Percentiles rank a stretch among this genome's conserved stretches.
Conservation (phyloP, 2,113 vertebrate genomes). For the Epinephelus fuscoguttatus region DNA sequence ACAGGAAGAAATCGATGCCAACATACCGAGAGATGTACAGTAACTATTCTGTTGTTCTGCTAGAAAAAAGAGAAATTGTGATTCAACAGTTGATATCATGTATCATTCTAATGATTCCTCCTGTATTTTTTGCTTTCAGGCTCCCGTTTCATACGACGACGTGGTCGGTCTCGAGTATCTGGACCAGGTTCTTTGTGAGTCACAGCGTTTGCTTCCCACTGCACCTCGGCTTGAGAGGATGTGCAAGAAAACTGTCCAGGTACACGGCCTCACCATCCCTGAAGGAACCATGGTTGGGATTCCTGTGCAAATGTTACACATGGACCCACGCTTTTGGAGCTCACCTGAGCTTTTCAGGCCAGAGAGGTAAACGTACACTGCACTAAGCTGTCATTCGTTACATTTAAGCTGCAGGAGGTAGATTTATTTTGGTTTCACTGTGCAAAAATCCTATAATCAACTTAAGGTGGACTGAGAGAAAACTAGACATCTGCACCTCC, state of each 20-base stretch:
- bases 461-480: too few species aligned
- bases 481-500: too few species aligned
- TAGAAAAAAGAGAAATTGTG: too few species aligned
- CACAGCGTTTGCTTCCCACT: conserved; percentile 60
- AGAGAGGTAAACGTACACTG: conserved; percentile 64
- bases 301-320: conserved; percentile 55
- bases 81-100: neutral
- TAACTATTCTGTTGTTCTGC: neutral
- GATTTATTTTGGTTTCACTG: too few species aligned
- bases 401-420: too few species aligned
- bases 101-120: neutral
- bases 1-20: conserved; percentile 69
- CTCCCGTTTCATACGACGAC: conserved; percentile 54
- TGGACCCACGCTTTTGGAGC: conserved; percentile 71
- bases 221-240: conserved; percentile 68
- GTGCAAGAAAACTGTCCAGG: conserved; percentile 68
- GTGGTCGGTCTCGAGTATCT: conserved; percentile 68
- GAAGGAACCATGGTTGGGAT: conserved; percentile 54
- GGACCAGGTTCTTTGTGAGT: conserved; percentile 72
- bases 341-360: conserved; percentile 71
- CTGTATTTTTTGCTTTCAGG: conserved; percentile 26
- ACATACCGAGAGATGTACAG: conserved; percentile 60
- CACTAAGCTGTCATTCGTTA: neutral
- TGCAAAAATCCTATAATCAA: too few species aligned
- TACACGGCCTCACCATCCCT: conserved; percentile 70